A percentile compares a stretch with the other conserved stretches of the same genome.
Conservation (phyloP, 2,797 vertebrate genomes). For the Centropyge bicolor region DNA sequence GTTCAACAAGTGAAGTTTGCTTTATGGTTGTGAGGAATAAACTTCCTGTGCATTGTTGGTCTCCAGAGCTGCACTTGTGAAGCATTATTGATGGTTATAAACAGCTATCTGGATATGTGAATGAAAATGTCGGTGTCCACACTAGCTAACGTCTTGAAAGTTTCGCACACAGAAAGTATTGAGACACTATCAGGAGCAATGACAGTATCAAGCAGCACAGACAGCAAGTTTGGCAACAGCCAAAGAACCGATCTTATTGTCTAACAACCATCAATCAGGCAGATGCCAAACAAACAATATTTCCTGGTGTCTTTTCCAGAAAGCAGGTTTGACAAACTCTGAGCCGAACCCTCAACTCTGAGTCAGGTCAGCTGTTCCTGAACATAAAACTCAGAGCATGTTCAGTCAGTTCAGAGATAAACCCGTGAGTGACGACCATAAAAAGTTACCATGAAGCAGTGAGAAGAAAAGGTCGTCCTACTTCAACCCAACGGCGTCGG, state of each 20-base stretch:
- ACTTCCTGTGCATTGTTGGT: neutral
- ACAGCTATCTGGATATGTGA: neutral
- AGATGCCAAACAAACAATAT: neutral
- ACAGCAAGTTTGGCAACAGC: neutral
- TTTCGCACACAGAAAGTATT: neutral
- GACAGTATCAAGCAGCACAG: neutral
- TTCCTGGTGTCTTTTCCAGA: neutral
- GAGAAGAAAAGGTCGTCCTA: too few relatives aligned
- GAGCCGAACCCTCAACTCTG: too few relatives aligned
- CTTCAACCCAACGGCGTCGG: too few relatives aligned
- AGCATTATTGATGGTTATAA: neutral
- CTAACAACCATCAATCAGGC: neutral
- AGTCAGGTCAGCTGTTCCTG: too few relatives aligned
- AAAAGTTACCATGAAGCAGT: too few relatives aligned
- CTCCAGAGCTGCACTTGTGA: neutral
- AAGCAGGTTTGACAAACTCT: too few relatives aligned
- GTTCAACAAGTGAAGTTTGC: neutral
- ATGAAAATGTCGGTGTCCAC: neutral
- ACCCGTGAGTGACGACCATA: too few relatives aligned
- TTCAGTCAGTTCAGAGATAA: too few relatives aligned
- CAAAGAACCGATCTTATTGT: neutral
- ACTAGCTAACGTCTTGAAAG: neutral
- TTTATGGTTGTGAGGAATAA: neutral
- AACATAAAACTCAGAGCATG: too few relatives aligned
- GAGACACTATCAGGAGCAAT: neutral